A percentile compares a stretch with the other conserved stretches of the same genome.
phyloP scores from a whole-genome alignment of 1,140 invertebrate genomes.

The Periplaneta americana region DNA sequence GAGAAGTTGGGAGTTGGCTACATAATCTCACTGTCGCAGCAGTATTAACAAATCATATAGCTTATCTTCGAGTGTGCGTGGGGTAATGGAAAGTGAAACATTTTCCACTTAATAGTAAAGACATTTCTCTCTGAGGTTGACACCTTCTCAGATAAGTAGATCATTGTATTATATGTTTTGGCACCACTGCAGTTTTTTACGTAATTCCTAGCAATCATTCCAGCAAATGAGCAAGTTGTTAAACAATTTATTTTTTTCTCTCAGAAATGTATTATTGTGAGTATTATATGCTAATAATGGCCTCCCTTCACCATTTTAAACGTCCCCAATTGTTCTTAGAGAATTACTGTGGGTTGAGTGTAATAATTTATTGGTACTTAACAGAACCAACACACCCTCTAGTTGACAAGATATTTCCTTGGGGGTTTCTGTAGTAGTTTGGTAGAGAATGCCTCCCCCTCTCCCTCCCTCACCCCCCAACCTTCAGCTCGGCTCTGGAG shows the following conservation, averaged over 20 bases:
- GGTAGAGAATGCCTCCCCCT: neutral
- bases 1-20: neutral
- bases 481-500: neutral
- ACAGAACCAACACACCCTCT: neutral
- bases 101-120: neutral
- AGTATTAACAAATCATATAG: neutral
- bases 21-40: neutral
- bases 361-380: conserved; percentile 10
- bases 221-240: neutral
- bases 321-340: neutral
- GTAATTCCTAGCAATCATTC: neutral
- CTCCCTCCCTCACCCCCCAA: neutral
- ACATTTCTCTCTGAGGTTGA: neutral
- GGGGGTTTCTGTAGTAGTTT: neutral
- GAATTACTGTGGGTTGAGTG: conserved; percentile 2
- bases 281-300: neutral
- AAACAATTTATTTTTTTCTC: neutral
- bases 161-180: neutral
- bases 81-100: neutral
- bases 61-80: neutral
- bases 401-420: neutral
- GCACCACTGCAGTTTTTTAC: neutral
- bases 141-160: neutral
- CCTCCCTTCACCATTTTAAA: neutral
- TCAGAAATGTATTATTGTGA: neutral